Conservation (phyloP, 2,888 invertebrate genomes). For the Caenorhabditis sp. region DNA sequence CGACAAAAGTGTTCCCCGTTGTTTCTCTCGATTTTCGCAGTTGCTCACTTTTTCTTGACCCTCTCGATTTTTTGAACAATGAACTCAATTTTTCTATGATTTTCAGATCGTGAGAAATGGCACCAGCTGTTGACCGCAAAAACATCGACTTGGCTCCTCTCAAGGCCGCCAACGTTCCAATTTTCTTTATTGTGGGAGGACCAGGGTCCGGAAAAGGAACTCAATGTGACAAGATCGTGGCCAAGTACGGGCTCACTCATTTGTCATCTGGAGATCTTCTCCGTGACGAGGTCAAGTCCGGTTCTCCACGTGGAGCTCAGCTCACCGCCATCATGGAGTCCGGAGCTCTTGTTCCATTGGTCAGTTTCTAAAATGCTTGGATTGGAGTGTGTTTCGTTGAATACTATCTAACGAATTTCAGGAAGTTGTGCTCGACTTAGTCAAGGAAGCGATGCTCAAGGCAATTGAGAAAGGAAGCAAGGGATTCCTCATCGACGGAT, state of each 20-base stretch:
- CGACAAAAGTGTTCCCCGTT: conserved; percentile 47
- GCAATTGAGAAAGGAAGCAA: conserved; percentile 87
- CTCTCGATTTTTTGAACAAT: not conserved
- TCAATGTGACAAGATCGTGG: conserved; percentile 88
- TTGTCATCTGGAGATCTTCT: conserved; percentile 90
- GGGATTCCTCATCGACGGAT: conserved; percentile 95
- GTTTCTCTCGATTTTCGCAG: not conserved
- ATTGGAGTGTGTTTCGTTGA: not conserved
- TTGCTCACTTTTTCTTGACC: too few relatives aligned
- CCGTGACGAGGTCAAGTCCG: conserved; percentile 87
- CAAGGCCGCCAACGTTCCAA: conserved; percentile 81
- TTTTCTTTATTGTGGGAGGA: conserved; percentile 86
- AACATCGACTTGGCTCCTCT: conserved; percentile 80
- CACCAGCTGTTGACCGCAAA: conserved; percentile 74
- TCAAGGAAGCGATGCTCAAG: conserved; percentile 89
- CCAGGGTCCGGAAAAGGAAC: conserved; percentile 94
- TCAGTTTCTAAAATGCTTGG: conserved; percentile 65
- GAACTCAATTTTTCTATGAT: not conserved
- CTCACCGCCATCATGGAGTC: conserved; percentile 87
- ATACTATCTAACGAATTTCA: too few relatives aligned
- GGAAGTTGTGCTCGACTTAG: conserved; percentile 89
- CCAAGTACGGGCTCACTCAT: conserved; percentile 89
- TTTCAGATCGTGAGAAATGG: conserved; percentile 29
- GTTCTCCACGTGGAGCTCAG: conserved; percentile 86
- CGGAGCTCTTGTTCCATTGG: conserved; percentile 90